Evolutionary conservation across 2,797 vertebrate genomes (phyloP).

Genomic region (Sebastiscus tertius): DNA sequence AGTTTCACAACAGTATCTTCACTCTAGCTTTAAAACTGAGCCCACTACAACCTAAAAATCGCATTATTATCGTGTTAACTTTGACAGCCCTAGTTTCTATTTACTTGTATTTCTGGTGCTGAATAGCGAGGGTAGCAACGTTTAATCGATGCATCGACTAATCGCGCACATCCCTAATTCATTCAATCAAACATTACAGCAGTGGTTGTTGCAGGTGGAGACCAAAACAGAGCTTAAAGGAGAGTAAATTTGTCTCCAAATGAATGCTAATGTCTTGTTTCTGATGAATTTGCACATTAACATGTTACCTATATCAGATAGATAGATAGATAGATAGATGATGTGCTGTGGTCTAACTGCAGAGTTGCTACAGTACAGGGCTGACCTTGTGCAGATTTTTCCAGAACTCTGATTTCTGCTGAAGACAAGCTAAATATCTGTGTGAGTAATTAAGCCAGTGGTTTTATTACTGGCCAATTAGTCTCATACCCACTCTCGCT

Average conservation of each 20-base stretch:
- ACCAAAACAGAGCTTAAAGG: neutral
- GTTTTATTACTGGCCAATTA: constrained; percentile 73
- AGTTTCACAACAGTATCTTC: too few relatives aligned
- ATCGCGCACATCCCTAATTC: too few relatives aligned
- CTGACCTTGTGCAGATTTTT: constrained; percentile 69
- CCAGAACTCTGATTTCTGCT: constrained; percentile 40
- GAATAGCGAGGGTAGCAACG: neutral
- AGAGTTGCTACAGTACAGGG: neutral
- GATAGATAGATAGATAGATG: neutral
- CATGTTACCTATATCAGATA: neutral
- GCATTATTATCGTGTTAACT: too few relatives aligned
- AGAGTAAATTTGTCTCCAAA: neutral
- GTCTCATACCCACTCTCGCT: constrained; percentile 54
- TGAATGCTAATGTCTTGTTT: neutral
- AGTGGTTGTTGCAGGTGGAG: neutral
- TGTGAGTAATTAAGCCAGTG: constrained; percentile 66
- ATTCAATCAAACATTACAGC: too few relatives aligned
- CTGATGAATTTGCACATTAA: neutral
- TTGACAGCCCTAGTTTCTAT: too few relatives aligned
- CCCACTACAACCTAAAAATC: too few relatives aligned
- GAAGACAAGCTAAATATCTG: constrained; percentile 54
- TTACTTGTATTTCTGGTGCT: neutral
- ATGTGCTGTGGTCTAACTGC: neutral
- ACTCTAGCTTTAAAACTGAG: too few relatives aligned
- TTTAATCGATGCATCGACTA: neutral